phyloP scores from a whole-genome alignment of 2,888 invertebrate genomes.

The Amphiduros pacificus region DNA sequence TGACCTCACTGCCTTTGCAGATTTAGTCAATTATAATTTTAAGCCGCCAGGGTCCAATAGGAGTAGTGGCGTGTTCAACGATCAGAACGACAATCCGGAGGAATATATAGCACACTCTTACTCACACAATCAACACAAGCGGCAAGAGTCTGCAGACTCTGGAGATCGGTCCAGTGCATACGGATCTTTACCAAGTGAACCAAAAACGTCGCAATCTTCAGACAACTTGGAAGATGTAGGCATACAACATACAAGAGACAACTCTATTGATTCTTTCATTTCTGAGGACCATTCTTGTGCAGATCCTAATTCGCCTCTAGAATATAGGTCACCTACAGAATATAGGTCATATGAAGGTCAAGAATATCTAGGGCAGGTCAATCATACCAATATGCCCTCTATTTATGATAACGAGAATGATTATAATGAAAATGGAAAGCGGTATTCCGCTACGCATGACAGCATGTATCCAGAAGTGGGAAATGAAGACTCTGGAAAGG shows the following conservation, averaged over 20 bases:
- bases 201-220: slow-evolving; percentile 14
- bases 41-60: not conserved
- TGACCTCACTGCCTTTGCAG: slow-evolving; percentile 53
- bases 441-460: slow-evolving; percentile 16
- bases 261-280: slow-evolving; percentile 46
- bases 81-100: not conserved
- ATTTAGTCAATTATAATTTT: slow-evolving; percentile 29
- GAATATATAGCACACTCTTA: too few species aligned
- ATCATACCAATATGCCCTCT: too few species aligned
- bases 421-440: too few species aligned
- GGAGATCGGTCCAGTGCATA: slow-evolving; percentile 36
- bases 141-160: slow-evolving; percentile 35
- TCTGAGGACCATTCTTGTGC: too few species aligned
- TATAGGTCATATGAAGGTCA: too few species aligned
- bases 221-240: not conserved
- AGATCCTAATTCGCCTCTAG: too few species aligned
- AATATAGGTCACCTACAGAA: too few species aligned
- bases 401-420: too few species aligned
- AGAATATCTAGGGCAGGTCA: too few species aligned
- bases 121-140: slow-evolving; percentile 25
- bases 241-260: slow-evolving; percentile 38
- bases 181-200: slow-evolving; percentile 30
- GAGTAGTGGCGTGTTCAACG: not conserved
- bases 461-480: too few species aligned
- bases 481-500: too few species aligned